Percentiles rank a stretch among this genome's conserved stretches.
phyloP scores from a whole-genome alignment of 2,113 vertebrate species.

The Mesembrinibis cayennensis region DNA sequence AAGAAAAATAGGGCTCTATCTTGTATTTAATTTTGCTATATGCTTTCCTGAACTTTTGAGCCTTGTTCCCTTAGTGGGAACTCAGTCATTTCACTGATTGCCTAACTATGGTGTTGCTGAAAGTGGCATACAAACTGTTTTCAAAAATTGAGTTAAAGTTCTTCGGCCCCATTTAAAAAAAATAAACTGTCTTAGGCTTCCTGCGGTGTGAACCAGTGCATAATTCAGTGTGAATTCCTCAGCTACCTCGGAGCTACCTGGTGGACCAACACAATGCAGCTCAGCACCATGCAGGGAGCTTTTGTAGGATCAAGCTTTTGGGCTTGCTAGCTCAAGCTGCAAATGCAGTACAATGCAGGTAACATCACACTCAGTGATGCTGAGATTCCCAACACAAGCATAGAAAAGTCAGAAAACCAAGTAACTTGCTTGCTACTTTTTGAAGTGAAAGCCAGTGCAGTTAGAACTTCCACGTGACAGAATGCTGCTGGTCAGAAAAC shows the following conservation, averaged over 20 bases:
- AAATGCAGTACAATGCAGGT: not conserved
- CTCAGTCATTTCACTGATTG: not conserved
- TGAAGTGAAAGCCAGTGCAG: not conserved
- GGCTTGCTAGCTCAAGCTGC: not conserved
- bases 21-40: not conserved
- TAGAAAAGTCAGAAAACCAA: not conserved
- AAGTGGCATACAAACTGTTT: not conserved
- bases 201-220: not conserved
- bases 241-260: not conserved
- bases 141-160: not conserved
- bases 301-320: not conserved
- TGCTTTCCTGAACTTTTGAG: not conserved
- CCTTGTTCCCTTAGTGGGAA: not conserved
- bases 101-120: not conserved
- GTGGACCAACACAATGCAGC: not conserved
- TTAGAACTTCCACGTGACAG: not conserved
- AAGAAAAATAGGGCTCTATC: not conserved
- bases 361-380: not conserved
- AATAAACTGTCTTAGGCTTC: not conserved
- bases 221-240: not conserved
- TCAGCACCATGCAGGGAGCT: not conserved
- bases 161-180: not conserved
- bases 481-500: not conserved
- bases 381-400: not conserved
- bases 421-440: not conserved